These are phyloP conservation scores for Holcopasites calliopsidis DNA, from an alignment of 1,140 invertebrate genomes.

Conservation along the genomic window DNA sequence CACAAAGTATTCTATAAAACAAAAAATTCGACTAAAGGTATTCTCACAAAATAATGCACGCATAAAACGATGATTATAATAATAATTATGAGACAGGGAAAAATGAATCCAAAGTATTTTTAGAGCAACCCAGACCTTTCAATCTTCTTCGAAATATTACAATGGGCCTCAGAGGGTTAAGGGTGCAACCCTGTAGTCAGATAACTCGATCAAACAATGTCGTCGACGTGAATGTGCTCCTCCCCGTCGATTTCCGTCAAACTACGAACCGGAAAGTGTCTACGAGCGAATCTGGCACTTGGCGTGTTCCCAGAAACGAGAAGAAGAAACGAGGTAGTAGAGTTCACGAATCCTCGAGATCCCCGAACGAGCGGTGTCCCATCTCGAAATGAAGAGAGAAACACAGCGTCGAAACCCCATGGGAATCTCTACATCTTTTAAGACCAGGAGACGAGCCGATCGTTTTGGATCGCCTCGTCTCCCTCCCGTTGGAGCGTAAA, in stretches of 20 bases:
- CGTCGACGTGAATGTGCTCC: neutral
- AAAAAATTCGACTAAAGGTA: neutral
- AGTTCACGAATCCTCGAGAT: neutral
- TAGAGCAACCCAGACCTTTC: too few relatives aligned
- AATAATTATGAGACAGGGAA: too few relatives aligned
- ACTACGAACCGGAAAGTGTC: slow-evolving; percentile 14
- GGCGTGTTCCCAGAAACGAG: slow-evolving; percentile 13
- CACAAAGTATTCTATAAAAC: neutral
- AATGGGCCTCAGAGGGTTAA: slow-evolving; percentile 26
- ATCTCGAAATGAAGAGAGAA: neutral
- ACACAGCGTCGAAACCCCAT: too few relatives aligned
- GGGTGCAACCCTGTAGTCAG: slow-evolving; percentile 40
- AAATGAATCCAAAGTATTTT: too few relatives aligned
- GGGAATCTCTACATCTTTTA: too few relatives aligned
- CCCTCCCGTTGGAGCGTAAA: slow-evolving; percentile 9
- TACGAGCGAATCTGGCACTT: slow-evolving; percentile 30
- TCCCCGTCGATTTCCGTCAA: neutral
- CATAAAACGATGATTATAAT: too few relatives aligned
- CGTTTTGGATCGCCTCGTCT: neutral
- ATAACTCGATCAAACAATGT: slow-evolving; percentile 34
- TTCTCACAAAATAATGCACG: too few relatives aligned
- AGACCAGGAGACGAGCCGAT: neutral
- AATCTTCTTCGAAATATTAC: neutral
- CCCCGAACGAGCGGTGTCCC: neutral
- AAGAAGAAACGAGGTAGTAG: too few relatives aligned